Conservation (phyloP, 2,888 invertebrate genomes). For the Oligia latruncula region DNA sequence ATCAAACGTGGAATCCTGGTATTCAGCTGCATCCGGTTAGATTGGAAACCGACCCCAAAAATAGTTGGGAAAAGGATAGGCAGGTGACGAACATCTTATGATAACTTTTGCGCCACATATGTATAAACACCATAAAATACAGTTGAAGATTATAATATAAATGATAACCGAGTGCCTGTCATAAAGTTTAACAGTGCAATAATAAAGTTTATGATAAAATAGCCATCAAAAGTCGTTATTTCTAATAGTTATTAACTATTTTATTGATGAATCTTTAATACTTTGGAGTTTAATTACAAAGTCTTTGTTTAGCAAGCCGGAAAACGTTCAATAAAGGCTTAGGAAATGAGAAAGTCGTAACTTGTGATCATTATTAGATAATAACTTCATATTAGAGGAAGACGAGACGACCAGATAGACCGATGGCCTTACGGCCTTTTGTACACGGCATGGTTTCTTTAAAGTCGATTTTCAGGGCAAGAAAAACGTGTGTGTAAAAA, state of each 20-base stretch:
- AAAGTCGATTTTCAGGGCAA: no score
- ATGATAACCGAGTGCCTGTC: neutral
- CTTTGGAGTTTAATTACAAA: neutral
- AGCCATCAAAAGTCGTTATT: neutral
- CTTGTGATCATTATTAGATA: neutral
- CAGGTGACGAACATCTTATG: no score
- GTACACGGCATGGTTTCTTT: no score
- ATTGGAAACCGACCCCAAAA: no score
- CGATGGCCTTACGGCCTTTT: no score
- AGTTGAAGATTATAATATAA: conserved; percentile 3
- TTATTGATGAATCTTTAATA: neutral
- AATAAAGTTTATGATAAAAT: conserved; percentile 4
- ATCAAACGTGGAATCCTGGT: no score
- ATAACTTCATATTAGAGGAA: neutral
- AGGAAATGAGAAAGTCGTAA: neutral
- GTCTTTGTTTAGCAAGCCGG: neutral
- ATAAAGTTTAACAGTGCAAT: conserved; percentile 4
- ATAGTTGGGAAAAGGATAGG: no score
- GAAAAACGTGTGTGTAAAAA: no score
- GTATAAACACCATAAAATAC: neutral
- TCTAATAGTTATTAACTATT: conserved; percentile 16
- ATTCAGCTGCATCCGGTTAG: no score
- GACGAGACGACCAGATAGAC: neutral
- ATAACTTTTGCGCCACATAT: no score
- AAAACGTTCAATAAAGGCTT: neutral